A percentile compares a stretch with the other conserved stretches of the same genome.
Conservation (phyloP, 2,797 vertebrate species). For the Sparidentex hasta region DNA sequence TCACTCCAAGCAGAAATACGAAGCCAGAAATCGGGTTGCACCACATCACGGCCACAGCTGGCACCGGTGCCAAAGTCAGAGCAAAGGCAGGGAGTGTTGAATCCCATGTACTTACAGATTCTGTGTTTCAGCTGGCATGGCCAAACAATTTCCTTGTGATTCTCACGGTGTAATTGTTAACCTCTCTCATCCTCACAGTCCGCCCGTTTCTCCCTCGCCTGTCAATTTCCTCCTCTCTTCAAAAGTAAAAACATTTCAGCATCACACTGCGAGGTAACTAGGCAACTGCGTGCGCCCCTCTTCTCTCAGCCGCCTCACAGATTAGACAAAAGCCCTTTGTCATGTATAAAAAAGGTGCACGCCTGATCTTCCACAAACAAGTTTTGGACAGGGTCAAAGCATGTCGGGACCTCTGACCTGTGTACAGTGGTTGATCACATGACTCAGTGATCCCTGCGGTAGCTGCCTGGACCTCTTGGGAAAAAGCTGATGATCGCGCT, state of each 20-base stretch:
- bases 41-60: background rate
- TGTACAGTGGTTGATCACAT: background rate
- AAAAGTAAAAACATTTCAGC: slow-evolving; percentile 10
- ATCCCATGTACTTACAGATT: background rate
- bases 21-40: background rate
- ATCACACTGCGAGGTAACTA: slow-evolving; percentile 18
- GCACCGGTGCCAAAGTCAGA: background rate
- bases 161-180: slow-evolving; percentile 11
- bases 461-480: background rate
- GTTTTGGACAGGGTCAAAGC: background rate
- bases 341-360: background rate
- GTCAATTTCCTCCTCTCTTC: slow-evolving; percentile 15
- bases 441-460: background rate
- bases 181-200: background rate
- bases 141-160: slow-evolving; percentile 2
- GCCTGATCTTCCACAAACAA: background rate
- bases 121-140: slow-evolving; percentile 1
- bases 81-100: background rate
- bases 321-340: slow-evolving; percentile 11
- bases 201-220: background rate
- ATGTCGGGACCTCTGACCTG: background rate
- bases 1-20: background rate
- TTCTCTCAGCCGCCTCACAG: background rate
- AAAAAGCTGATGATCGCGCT: background rate
- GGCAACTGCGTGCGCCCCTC: background rate